These are phyloP conservation scores for Nomada fabriciana DNA, from an alignment of 2,888 invertebrate species.

Conservation along the genomic window DNA sequence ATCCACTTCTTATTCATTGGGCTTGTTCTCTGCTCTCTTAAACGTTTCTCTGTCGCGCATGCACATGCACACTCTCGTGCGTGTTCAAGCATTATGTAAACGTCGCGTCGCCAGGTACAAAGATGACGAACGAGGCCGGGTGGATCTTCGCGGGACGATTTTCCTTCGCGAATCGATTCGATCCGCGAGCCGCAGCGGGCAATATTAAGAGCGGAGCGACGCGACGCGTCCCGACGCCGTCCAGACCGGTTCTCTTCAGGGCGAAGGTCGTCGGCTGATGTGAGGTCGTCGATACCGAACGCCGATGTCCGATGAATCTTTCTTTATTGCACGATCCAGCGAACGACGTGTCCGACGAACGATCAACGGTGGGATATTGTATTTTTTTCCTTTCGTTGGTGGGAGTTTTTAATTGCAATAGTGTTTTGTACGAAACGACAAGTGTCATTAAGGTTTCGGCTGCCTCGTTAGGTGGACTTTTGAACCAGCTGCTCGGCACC, in stretches of 20 bases:
- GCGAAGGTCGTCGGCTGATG: conserved; percentile 62
- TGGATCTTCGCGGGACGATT: conserved; percentile 31
- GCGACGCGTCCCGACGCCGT: conserved; percentile 41
- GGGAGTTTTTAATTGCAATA: background rate
- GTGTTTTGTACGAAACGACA: background rate
- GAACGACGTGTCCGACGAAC: conserved; percentile 20
- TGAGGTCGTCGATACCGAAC: conserved; percentile 58
- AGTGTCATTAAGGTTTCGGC: no score
- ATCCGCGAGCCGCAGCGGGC: conserved; percentile 4
- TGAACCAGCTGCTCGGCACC: no score
- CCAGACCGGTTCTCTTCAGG: conserved; percentile 62
- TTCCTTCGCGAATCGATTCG: conserved; percentile 50
- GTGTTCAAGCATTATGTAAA: conserved; percentile 41
- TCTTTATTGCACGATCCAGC: background rate
- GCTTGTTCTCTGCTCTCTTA: conserved; percentile 31
- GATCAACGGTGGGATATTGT: background rate
- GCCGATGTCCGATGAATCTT: conserved; percentile 31
- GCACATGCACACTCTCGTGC: conserved; percentile 14
- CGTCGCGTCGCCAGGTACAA: conserved; percentile 37
- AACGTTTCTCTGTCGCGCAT: conserved; percentile 18
- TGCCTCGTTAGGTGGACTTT: no score
- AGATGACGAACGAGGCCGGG: conserved; percentile 37
- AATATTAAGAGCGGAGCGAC: conserved; percentile 23
- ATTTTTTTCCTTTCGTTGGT: background rate
- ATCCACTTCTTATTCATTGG: conserved; percentile 57